A percentile compares a stretch with the other conserved stretches of the same genome.
Evolutionary conservation across 2,888 invertebrate species (phyloP).

Genomic region (Watsonalla binaria): DNA sequence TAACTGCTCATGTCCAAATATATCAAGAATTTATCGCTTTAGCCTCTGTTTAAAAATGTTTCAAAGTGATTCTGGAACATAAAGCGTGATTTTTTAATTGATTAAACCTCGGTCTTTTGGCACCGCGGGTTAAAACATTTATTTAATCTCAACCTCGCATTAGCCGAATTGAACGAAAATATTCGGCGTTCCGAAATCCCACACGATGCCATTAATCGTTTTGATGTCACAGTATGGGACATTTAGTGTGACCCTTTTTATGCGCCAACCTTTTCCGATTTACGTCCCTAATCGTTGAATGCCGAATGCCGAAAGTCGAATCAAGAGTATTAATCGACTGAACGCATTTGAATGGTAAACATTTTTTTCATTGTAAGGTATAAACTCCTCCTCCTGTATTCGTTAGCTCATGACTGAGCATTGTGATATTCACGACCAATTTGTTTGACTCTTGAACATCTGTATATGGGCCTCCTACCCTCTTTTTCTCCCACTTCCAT

Average conservation of each 20-base stretch:
- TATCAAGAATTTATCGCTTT: too few species aligned
- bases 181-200: slow-evolving; percentile 58
- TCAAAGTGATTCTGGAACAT: too few species aligned
- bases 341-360: slow-evolving; percentile 46
- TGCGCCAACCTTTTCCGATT: slow-evolving; percentile 54
- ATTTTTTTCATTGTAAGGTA: slow-evolving; percentile 26
- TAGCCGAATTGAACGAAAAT: slow-evolving; percentile 66
- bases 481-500: too few species aligned
- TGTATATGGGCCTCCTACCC: too few species aligned
- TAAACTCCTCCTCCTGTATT: background rate
- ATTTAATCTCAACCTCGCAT: slow-evolving; percentile 53
- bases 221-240: slow-evolving; percentile 76
- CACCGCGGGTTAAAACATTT: slow-evolving; percentile 46
- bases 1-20: too few species aligned
- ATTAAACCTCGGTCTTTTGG: slow-evolving; percentile 14
- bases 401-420: too few species aligned
- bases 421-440: too few species aligned
- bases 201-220: slow-evolving; percentile 72
- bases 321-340: slow-evolving; percentile 42
- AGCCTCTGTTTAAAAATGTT: too few species aligned
- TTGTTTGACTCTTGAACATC: too few species aligned
- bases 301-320: slow-evolving; percentile 49
- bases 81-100: background rate
- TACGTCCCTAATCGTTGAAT: slow-evolving; percentile 62
- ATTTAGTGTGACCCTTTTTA: slow-evolving; percentile 78